Percentiles rank a stretch among this genome's conserved stretches.
These are phyloP conservation scores for Hippocampus kuda DNA, from an alignment of 2,797 vertebrate species.

Conservation along the genomic window DNA sequence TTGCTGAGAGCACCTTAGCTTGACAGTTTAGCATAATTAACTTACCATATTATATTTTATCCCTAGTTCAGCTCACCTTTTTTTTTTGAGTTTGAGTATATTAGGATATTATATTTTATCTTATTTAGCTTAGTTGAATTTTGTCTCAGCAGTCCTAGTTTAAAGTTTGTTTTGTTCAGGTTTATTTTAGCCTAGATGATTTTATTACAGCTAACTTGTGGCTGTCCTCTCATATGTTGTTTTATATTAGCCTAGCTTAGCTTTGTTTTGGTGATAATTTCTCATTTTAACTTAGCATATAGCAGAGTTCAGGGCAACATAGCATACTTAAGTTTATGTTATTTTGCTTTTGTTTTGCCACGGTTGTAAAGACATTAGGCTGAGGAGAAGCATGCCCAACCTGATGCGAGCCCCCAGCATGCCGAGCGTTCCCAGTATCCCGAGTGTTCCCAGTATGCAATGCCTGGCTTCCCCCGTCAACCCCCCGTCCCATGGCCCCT, in stretches of 20 bases:
- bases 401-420: slow-evolving; percentile 90
- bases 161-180: too few relatives aligned
- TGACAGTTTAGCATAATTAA: too few relatives aligned
- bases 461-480: slow-evolving; percentile 66
- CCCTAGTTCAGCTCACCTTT: too few relatives aligned
- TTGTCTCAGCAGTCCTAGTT: too few relatives aligned
- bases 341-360: background rate
- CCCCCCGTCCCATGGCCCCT: slow-evolving; percentile 62
- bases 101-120: too few relatives aligned
- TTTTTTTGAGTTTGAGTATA: too few relatives aligned
- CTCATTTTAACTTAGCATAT: background rate
- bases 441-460: slow-evolving; percentile 79
- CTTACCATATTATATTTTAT: too few relatives aligned
- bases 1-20: too few relatives aligned
- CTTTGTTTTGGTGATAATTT: background rate
- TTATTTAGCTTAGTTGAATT: too few relatives aligned
- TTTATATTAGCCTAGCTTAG: background rate
- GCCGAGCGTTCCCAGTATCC: slow-evolving; percentile 82
- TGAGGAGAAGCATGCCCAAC: slow-evolving; percentile 96
- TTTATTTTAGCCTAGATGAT: too few relatives aligned
- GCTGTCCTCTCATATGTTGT: background rate
- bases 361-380: slow-evolving; percentile 73
- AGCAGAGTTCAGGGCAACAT: background rate
- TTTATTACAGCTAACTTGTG: too few relatives aligned
- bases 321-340: background rate